Evolutionary conservation across 37 sponge, comb jelly and placozoan species (phyloP), one percentile per base, ranked within the genome.

Genomic region (Aphrocallistes beatrix): DNA sequence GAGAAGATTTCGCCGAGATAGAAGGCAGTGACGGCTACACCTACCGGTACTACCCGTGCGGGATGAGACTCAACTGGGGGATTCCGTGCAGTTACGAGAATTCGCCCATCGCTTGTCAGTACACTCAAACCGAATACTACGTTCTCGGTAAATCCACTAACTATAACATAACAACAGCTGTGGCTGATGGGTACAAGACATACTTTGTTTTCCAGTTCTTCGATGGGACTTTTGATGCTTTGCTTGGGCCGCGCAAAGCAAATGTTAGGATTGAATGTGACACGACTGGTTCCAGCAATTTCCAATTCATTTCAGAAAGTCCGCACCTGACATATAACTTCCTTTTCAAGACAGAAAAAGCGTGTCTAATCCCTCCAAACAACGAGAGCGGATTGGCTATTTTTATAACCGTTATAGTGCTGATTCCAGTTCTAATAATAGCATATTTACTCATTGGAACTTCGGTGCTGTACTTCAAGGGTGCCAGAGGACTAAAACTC

Each of bases 401-500:
- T 6, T 60, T 60, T 28, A 60, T 60, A 32, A 30, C 34, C 3
- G 28, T 60, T 6, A 60, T 60, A 1, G 75, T 60, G 75, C 8
- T 28, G 21, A 6, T 60, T 32, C 75, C 21, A 60, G 21, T 83
- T 34, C 85, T 30, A 37, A 16, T 90, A 0, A 37, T 85, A 16
- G 37, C 83, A 16, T 93, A 93, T 81, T 85, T 93, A 38, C 39
- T 88, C 10, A 60, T 87, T 51, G 94, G 94, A 0, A 39, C 37
- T 28, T 6, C 81, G 16, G 37, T 89, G 38, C 86, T 81, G 87
- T 87, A 87, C 51, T 51, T 0, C 16, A 90, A 84, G 39, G 94
- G 94, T 37, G 90, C 91, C 0, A 38, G 87, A 37, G 92, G 94
- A 25, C n/a, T 84, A 21, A 92, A 91, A 60, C 51, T 91, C 37